Evolutionary conservation across 2,113 vertebrate species (phyloP), one percentile per base, ranked within the genome.

Genomic region (Centrocercus urophasianus): DNA sequence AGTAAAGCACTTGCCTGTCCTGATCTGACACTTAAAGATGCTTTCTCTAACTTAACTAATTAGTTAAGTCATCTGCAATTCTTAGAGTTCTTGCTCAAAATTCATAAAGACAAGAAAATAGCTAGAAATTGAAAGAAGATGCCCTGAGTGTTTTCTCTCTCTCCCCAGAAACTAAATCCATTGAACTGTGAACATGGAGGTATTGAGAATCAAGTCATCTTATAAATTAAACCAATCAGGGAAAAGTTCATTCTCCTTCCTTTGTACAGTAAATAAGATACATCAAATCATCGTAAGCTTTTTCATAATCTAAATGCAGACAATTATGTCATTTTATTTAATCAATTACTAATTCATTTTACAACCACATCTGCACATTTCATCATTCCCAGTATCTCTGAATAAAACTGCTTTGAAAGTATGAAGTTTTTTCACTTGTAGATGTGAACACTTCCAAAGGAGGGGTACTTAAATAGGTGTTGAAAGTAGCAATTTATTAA

Each of bases 1-100:
- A 45, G 19, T 43, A 27, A 50, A 88, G 16, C 54, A n/a, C 15
- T 67, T 1, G 0, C 12, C 25, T 69, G 9, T 30, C 30, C 38
- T 83, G 82, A 89, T n/a, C 18, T 60, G 66, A 64, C 63, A 21
- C 43, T 87, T 92, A 45, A 90, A 71, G 52, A 63, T 57, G 17
- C 4, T 79, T 56, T 73, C 6, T 0, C 13, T 43, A 42, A 4
- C 22, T 71, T 63, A 36, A 77, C 21, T 25, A 85, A 30, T 34
- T 24, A 77, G 30, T 72, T 67, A 77, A 16, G 43, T 59, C 27
- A 24, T 28, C 25, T 54, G 11, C 42, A 59, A 28, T 57, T 38
- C 38, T 77, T 77, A 10, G n/a, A 67, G 18, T 30, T 45, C 28
- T 81, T 80, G 52, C 21, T 84, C 47, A 63, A 81, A 57, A 67